phyloP scores from a whole-genome alignment of 1,140 invertebrate genomes.

The Cydia pomonella region DNA sequence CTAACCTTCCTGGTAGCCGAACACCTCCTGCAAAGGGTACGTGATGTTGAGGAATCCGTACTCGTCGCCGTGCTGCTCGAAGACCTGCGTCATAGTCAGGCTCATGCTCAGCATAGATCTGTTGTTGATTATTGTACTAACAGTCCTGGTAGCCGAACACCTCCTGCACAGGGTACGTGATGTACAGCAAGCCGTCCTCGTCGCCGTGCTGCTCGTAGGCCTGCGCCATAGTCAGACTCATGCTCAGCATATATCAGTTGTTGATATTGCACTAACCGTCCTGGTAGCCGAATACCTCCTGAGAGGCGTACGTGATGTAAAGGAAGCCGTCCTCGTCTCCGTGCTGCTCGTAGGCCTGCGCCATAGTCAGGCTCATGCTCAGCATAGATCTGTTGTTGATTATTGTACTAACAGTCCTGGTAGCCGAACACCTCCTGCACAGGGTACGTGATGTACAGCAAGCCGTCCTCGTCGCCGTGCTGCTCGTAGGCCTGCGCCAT shows the following conservation, averaged over 20 bases:
- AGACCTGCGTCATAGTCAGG: conserved; percentile 89
- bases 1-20: conserved; percentile 83
- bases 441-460: conserved; percentile 92
- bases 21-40: conserved; percentile 94
- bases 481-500: conserved; percentile 89
- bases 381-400: no score
- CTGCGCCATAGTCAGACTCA: conserved; percentile 84
- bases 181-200: conserved; percentile 91
- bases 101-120: conserved; percentile 90
- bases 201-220: conserved; percentile 88
- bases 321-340: conserved; percentile 91
- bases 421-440: conserved; percentile 93
- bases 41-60: conserved; percentile 94
- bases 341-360: conserved; percentile 89
- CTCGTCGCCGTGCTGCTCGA: conserved; percentile 86
- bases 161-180: conserved; percentile 94
- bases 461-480: conserved; percentile 89
- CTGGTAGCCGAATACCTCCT: conserved; percentile 90
- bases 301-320: conserved; percentile 92
- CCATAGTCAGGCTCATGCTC: conserved; percentile 80
- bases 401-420: conserved; percentile 60
- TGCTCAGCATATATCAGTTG: neutral
- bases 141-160: conserved; percentile 86
- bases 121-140: conserved; percentile 73
- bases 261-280: conserved; percentile 55